Base-by-base conservation (phyloP, 2,888 invertebrate genomes). In the Dascillus cervinus region DNA sequence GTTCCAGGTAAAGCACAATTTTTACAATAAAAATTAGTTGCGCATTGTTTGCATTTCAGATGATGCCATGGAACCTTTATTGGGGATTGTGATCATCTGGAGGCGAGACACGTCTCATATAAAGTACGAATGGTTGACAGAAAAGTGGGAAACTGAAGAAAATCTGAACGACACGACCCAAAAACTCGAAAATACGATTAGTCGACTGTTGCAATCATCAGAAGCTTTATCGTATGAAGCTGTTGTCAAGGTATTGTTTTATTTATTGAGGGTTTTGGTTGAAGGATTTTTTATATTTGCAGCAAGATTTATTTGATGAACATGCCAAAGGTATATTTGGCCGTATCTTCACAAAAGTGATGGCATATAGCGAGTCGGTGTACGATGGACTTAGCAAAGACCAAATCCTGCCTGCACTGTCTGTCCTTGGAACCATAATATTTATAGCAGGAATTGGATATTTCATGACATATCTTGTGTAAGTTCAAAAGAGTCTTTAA, bases 81-180 rank as follows among this genome's bases (percentile, higher is more conserved):
- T 86, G 38, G 78, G 86, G 46, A 77, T 94, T 37, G 91, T 90
- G 2, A 81, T 94, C 24, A 76, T 94, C 41, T 95, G 94, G 92
- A 75, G 94, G 1, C 75, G 84, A 21, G 91, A 92, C 55, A 75
- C 81, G 5, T 77, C 79, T n/a, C 82, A 83, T 46, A 68, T 95
- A 6, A 88, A 88, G 53, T 95, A 90, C 62, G 91, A 92, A 62
- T 95, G 94, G 91, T 65, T 90, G 29, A 74, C 79, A 44, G 73
- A 74, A 30, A 79, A 79, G 20, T 82, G 82, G 79, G 73, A 75
- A 27, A 63, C 62, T 11, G 71, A 75, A 17, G 60, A 58, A 48
- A 64, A 47, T 32, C 69, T 82, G 46, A 81, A 88, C 57, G 75
- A 79, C 39, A 87, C 86, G 1, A 77, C 80, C 46, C 70, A 75